Conservation (phyloP, 2,113 vertebrate genomes). For the Archocentrus centrarchus region DNA sequence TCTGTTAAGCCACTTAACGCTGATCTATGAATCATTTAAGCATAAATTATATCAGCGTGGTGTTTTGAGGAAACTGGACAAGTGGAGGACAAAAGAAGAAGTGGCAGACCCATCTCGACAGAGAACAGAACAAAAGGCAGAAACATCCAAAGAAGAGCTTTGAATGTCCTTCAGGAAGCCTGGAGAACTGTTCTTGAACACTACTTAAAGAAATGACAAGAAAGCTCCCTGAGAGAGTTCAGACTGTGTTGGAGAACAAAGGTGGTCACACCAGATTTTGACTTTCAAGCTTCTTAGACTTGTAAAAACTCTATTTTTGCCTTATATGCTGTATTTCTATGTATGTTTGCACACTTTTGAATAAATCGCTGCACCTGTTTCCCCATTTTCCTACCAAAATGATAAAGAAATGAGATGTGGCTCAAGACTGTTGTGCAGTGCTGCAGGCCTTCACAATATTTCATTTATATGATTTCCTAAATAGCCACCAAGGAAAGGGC, state of each 20-base stretch:
- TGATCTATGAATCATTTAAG: neutral
- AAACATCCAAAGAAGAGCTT: neutral
- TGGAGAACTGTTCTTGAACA: too few species aligned
- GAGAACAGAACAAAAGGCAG: neutral
- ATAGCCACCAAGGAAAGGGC: neutral
- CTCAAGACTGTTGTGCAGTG: neutral
- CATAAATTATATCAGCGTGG: too few species aligned
- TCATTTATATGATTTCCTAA: neutral
- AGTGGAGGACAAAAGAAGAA: too few species aligned
- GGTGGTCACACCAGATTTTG: too few species aligned
- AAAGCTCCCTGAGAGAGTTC: too few species aligned
- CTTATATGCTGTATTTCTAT: neutral
- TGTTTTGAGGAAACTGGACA: too few species aligned
- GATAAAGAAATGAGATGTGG: neutral
- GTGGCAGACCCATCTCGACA: too few species aligned
- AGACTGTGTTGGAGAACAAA: too few species aligned
- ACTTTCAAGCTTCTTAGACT: too few species aligned
- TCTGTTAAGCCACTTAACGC: neutral
- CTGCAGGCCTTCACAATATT: neutral
- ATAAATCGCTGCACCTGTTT: neutral
- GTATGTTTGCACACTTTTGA: neutral
- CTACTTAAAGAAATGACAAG: neutral
- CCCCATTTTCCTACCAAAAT: conserved; percentile 4
- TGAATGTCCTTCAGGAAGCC: neutral
- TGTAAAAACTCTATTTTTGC: neutral